Percentiles rank a stretch among this genome's conserved stretches.
Evolutionary conservation across 2,113 vertebrate genomes (phyloP).

Genomic region (Paralichthys olivaceus): DNA sequence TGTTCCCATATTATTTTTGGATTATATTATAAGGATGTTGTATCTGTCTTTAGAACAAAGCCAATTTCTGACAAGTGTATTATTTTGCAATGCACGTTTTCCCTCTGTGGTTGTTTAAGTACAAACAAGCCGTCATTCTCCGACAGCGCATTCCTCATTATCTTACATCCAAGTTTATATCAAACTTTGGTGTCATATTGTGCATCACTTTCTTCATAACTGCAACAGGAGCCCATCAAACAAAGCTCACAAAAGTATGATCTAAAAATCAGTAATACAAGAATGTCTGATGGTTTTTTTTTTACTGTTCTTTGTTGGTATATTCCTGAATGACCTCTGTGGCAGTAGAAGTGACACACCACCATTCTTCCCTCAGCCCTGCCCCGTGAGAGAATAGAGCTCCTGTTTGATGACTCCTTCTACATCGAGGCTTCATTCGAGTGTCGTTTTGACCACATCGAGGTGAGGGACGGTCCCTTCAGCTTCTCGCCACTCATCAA

Average conservation of each 20-base stretch:
- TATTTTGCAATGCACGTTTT: neutral
- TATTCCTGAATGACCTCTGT: neutral
- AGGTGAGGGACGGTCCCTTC: constrained; percentile 95
- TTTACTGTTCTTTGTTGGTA: neutral
- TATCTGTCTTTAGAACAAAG: neutral
- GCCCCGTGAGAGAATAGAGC: constrained; percentile 93
- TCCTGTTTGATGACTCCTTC: constrained; percentile 90
- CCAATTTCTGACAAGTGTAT: neutral
- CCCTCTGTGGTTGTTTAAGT: neutral
- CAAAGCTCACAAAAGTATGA: neutral
- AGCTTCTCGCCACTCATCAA: constrained; percentile 94
- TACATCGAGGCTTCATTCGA: constrained; percentile 95
- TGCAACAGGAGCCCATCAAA: neutral
- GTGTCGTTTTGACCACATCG: constrained; percentile 96
- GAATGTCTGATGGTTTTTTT: neutral
- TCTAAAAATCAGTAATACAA: neutral
- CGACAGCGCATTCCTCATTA: constrained; percentile 17
- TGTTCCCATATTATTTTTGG: too few relatives aligned
- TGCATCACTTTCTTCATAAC: neutral
- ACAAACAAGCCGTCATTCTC: neutral
- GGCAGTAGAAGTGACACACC: constrained; percentile 4
- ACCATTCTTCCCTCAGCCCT: constrained; percentile 79
- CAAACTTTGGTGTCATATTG: neutral
- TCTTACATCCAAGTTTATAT: neutral
- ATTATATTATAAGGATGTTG: neutral